Evolutionary conservation across 2,113 vertebrate species (phyloP).

Genomic region (Petrocephalus microphthalmus): DNA sequence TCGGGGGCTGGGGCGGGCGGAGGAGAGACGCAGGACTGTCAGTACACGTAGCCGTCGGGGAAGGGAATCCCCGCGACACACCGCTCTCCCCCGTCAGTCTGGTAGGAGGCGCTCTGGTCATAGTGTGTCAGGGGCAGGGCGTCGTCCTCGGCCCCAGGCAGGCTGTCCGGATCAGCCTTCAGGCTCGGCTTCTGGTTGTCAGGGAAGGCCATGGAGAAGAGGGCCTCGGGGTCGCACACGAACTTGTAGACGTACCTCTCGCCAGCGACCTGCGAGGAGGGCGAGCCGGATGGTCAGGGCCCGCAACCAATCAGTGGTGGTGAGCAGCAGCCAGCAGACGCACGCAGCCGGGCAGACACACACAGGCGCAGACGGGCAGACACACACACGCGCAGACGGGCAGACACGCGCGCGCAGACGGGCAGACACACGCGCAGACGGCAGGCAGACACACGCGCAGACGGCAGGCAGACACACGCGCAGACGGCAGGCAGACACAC

Average conservation of each 20-base stretch:
- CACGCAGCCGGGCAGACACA: too few relatives aligned
- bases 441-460: too few relatives aligned
- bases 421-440: too few relatives aligned
- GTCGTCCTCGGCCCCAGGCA: slow-evolving; percentile 71
- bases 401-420: too few relatives aligned
- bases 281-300: not conserved
- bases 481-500: too few relatives aligned
- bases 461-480: too few relatives aligned
- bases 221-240: slow-evolving; percentile 88
- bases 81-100: slow-evolving; percentile 77
- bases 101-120: slow-evolving; percentile 72
- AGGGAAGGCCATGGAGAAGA: slow-evolving; percentile 95
- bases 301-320: not conserved
- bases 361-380: too few relatives aligned
- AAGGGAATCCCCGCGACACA: slow-evolving; percentile 71
- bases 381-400: too few relatives aligned
- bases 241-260: slow-evolving; percentile 96
- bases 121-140: slow-evolving; percentile 85
- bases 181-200: slow-evolving; percentile 92
- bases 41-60: slow-evolving; percentile 80
- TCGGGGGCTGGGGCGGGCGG: slow-evolving; percentile 15
- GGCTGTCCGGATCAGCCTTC: slow-evolving; percentile 75
- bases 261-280: slow-evolving; percentile 73
- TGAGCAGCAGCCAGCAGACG: not conserved
- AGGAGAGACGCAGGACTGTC: slow-evolving; percentile 30